A percentile compares a stretch with the other conserved stretches of the same genome.
phyloP scores from a whole-genome alignment of 2,888 invertebrate genomes.

The Drosophila gaucha region DNA sequence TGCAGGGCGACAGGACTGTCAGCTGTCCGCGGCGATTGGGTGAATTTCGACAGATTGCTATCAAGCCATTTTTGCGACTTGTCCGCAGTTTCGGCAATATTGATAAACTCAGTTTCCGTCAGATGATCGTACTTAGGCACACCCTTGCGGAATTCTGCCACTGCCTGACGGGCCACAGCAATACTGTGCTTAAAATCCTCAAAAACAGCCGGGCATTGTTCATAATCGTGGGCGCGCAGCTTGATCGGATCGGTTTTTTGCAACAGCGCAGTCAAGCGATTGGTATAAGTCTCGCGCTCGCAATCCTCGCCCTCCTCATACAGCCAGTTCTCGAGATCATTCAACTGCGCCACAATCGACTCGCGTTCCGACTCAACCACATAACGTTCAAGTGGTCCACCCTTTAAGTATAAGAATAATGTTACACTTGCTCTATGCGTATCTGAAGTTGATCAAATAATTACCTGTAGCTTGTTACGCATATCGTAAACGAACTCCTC shows the following conservation, averaged over 20 bases:
- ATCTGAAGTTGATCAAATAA: neutral
- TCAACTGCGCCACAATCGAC: conserved; percentile 88
- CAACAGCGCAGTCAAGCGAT: conserved; percentile 88
- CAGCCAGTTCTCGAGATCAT: conserved; percentile 97
- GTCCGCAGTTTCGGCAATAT: conserved; percentile 89
- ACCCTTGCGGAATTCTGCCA: conserved; percentile 89
- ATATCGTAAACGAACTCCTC: conserved; percentile 99
- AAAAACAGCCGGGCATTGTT: conserved; percentile 91
- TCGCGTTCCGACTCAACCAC: conserved; percentile 90
- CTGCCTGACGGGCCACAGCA: conserved; percentile 92
- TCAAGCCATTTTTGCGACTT: conserved; percentile 94
- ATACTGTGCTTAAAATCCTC: conserved; percentile 92
- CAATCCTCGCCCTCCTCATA: conserved; percentile 98
- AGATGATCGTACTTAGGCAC: conserved; percentile 92
- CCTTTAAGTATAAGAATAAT: conserved; percentile 84
- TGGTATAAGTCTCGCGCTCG: conserved; percentile 89
- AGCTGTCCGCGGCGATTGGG: conserved; percentile 88
- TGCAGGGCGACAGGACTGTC: conserved; percentile 91
- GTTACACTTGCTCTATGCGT: neutral
- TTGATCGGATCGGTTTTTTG: conserved; percentile 95
- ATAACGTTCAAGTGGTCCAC: conserved; percentile 90
- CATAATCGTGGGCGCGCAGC: conserved; percentile 91
- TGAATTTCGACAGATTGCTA: conserved; percentile 88
- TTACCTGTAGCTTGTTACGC: conserved; percentile 91
- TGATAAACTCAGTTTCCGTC: conserved; percentile 92